phyloP scores from a whole-genome alignment of 2,888 invertebrate genomes.

The Drosophila prostipennis region DNA sequence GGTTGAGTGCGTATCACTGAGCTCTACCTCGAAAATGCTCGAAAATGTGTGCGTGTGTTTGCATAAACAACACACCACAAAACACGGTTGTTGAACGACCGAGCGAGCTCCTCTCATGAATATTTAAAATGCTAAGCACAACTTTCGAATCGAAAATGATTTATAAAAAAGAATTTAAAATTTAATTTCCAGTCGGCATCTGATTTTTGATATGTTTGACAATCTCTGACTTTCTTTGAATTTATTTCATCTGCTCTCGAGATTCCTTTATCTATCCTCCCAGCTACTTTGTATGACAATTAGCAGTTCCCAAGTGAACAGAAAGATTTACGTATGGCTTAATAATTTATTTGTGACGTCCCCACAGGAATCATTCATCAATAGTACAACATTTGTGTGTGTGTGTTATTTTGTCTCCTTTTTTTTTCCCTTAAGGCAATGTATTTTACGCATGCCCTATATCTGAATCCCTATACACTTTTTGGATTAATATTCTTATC shows the following conservation, averaged over 20 bases:
- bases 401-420: too few relatives aligned
- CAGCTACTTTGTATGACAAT: conserved; percentile 8
- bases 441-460: background rate
- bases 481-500: conserved; percentile 2
- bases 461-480: background rate
- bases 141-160: conserved; percentile 63
- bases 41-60: conserved; percentile 12
- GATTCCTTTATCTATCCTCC: background rate
- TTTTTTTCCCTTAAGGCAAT: background rate
- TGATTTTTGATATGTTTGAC: background rate
- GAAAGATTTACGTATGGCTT: conserved; percentile 2
- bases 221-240: conserved; percentile 9
- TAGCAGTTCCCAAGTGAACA: background rate
- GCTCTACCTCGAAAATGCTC: background rate
- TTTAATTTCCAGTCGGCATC: conserved; percentile 53
- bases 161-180: conserved; percentile 22
- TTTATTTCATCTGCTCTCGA: conserved; percentile 18
- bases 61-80: conserved; percentile 47
- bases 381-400: background rate
- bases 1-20: conserved; percentile 6
- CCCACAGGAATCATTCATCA: background rate
- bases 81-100: background rate
- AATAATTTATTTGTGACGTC: background rate
- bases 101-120: conserved; percentile 50
- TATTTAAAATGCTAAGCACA: conserved; percentile 66